phyloP scores from a whole-genome alignment of 37 sponge, comb jelly and placozoan species.

The Mnemiopsis leidyi region DNA sequence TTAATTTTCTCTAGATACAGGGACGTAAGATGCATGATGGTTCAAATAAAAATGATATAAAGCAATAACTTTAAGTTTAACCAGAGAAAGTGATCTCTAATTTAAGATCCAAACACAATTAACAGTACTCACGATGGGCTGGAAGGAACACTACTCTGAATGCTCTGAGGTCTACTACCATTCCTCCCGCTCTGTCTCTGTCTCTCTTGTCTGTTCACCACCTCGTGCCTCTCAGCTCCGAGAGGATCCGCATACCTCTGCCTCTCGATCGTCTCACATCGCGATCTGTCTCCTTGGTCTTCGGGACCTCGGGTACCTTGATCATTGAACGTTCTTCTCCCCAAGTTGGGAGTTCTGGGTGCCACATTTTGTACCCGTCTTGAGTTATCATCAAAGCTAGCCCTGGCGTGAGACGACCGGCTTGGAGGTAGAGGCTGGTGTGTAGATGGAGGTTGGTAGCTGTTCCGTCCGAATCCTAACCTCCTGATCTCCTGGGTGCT shows the following conservation, averaged over 20 bases:
- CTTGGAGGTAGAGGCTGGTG: not conserved
- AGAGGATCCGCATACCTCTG: not conserved
- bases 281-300: not conserved
- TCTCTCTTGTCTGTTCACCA: not conserved
- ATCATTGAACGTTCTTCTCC: not conserved
- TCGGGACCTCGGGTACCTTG: not conserved
- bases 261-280: not conserved
- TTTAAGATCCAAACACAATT: too few relatives aligned
- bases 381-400: not conserved
- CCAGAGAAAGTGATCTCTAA: too few relatives aligned
- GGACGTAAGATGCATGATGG: too few relatives aligned
- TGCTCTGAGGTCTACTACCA: not conserved
- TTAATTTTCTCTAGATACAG: too few relatives aligned
- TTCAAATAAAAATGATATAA: too few relatives aligned
- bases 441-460: not conserved
- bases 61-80: too few relatives aligned
- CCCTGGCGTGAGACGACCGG: not conserved
- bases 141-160: not conserved
- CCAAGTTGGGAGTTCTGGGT: not conserved
- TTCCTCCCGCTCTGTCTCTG: not conserved
- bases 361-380: not conserved
- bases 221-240: not conserved
- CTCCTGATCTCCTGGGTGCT: not conserved
- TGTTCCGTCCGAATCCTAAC: slow-evolving; percentile 16
- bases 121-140: not conserved